Evolutionary conservation across 2,888 invertebrate genomes (phyloP).

Genomic region (Adelognathus sp.): DNA sequence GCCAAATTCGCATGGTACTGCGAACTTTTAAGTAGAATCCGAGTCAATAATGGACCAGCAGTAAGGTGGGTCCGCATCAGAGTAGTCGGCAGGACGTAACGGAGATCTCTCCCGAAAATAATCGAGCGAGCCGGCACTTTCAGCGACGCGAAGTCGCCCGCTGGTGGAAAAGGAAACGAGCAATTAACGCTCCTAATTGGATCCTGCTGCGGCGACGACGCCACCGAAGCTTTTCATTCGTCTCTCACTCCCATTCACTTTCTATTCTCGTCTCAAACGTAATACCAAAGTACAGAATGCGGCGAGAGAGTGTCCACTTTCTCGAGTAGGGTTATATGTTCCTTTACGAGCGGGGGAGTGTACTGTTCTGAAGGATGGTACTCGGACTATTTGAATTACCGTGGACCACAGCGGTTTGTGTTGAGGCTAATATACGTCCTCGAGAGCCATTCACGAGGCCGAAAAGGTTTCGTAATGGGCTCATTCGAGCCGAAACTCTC

Average conservation of each 20-base stretch:
- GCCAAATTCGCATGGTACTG: too few relatives aligned
- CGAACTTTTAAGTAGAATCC: neutral
- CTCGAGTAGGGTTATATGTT: neutral
- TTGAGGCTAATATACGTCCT: neutral
- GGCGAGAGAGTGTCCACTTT: constrained; percentile 2
- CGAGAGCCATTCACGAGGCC: neutral
- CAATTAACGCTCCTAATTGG: constrained; percentile 63
- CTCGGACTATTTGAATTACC: neutral
- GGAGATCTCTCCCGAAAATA: neutral
- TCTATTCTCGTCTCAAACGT: neutral
- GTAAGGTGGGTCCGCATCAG: neutral
- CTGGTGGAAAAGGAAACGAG: constrained; percentile 36
- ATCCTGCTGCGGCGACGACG: constrained; percentile 37
- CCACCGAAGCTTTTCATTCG: constrained; percentile 19
- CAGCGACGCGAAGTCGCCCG: constrained; percentile 8
- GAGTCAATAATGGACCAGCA: neutral
- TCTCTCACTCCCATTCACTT: constrained; percentile 6
- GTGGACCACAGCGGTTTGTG: neutral
- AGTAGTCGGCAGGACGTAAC: neutral
- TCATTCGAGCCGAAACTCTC: neutral
- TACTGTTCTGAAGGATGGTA: neutral
- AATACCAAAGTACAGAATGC: neutral
- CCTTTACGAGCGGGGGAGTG: neutral
- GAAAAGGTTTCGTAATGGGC: neutral
- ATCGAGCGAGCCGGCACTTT: neutral